A percentile compares a stretch with the other conserved stretches of the same genome.
Conservation (phyloP, 2,888 invertebrate species). For the Scaptomyza parva region DNA sequence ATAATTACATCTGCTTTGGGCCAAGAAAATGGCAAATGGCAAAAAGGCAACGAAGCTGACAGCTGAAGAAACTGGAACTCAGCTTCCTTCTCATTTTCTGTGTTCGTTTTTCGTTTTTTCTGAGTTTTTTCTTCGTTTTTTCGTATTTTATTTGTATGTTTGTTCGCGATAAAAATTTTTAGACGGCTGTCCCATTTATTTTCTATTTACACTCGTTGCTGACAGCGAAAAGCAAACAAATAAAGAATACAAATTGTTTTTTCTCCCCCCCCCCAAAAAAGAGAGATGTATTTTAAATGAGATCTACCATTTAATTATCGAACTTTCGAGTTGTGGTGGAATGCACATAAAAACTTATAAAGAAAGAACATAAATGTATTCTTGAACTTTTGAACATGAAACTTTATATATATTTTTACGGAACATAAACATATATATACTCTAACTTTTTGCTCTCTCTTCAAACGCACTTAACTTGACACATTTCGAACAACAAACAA, state of each 20-base stretch:
- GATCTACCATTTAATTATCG: slow-evolving; percentile 2
- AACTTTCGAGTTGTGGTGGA: neutral
- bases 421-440: too few relatives aligned
- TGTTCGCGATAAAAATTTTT: slow-evolving; percentile 50
- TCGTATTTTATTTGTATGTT: too few relatives aligned
- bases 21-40: slow-evolving; percentile 58
- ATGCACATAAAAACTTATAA: too few relatives aligned
- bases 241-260: slow-evolving; percentile 29
- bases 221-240: slow-evolving; percentile 35
- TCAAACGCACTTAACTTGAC: neutral
- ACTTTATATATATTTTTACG: too few relatives aligned
- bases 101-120: neutral
- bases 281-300: neutral
- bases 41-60: slow-evolving; percentile 60
- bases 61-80: slow-evolving; percentile 52
- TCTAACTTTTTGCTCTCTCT: too few relatives aligned
- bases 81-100: slow-evolving; percentile 28
- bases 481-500: neutral
- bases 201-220: slow-evolving; percentile 57
- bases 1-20: slow-evolving; percentile 76
- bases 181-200: slow-evolving; percentile 55
- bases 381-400: neutral
- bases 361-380: neutral
- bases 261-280: neutral
- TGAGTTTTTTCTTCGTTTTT: slow-evolving; percentile 5